A percentile compares a stretch with the other conserved stretches of the same genome.
These are phyloP conservation scores for Reticulitermes speratus DNA, from an alignment of 1,140 invertebrate species.

Conservation along the genomic window DNA sequence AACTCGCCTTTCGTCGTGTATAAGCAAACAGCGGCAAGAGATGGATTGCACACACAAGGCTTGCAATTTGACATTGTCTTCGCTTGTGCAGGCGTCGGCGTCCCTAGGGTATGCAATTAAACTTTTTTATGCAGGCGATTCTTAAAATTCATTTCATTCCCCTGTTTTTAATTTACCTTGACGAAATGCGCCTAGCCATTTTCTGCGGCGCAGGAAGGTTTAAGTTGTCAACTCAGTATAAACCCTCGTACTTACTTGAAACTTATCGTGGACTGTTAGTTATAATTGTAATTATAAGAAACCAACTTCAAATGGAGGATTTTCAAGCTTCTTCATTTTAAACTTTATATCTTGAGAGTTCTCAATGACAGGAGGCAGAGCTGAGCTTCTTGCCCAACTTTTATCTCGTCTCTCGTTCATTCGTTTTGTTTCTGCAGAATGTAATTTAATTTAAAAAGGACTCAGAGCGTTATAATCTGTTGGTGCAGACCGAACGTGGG, in stretches of 20 bases:
- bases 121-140: neutral
- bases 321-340: neutral
- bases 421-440: neutral
- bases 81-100: neutral
- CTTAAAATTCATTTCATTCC: neutral
- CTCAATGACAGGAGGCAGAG: neutral
- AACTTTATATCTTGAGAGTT: neutral
- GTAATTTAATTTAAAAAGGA: neutral
- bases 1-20: neutral
- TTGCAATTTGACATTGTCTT: neutral
- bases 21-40: neutral
- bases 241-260: neutral
- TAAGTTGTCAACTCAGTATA: neutral
- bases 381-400: neutral
- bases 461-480: neutral
- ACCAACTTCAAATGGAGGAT: neutral
- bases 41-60: neutral
- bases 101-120: neutral
- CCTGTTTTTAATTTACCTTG: neutral
- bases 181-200: neutral
- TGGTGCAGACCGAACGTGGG: too few species aligned
- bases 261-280: neutral
- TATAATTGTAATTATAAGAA: constrained; percentile 5
- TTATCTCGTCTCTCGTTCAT: neutral
- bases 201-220: neutral